Percentiles rank a stretch among this genome's conserved stretches.
These are phyloP conservation scores for Drosophila trapezifrons DNA, from an alignment of 1,140 invertebrate genomes.

Conservation along the genomic window DNA sequence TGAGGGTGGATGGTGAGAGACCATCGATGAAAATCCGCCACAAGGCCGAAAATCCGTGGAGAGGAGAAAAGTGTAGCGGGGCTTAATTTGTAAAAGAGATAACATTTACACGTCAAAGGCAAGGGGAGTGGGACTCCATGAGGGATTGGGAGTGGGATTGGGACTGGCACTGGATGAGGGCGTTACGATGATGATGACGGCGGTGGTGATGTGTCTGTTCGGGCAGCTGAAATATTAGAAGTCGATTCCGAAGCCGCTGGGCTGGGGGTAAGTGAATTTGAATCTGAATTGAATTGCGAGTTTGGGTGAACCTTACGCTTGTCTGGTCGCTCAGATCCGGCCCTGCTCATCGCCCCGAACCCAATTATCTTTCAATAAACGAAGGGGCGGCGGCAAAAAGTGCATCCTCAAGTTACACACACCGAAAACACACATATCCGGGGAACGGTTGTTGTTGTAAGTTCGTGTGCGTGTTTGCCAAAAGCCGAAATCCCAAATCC, in stretches of 20 bases:
- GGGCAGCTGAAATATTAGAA: constrained; percentile 70
- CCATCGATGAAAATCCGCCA: constrained; percentile 56
- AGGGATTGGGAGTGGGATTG: background rate
- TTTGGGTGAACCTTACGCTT: constrained; percentile 66
- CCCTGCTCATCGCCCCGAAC: constrained; percentile 54
- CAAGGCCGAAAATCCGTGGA: constrained; percentile 38
- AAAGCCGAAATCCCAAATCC: constrained; percentile 72
- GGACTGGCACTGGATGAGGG: constrained; percentile 42
- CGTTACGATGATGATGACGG: constrained; percentile 16
- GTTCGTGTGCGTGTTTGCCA: constrained; percentile 60
- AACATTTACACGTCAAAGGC: constrained; percentile 80
- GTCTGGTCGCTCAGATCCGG: constrained; percentile 50
- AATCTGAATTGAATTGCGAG: constrained; percentile 82
- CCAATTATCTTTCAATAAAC: constrained; percentile 83
- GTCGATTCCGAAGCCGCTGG: constrained; percentile 14
- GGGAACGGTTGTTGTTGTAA: constrained; percentile 54
- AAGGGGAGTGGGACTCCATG: constrained; percentile 6
- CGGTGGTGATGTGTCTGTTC: constrained; percentile 33
- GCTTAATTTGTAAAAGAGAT: constrained; percentile 79
- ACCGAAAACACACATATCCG: constrained; percentile 20
- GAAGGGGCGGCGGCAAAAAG: constrained; percentile 62
- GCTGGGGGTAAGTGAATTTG: constrained; percentile 74
- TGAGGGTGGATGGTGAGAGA: background rate
- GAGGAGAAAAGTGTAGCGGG: constrained; percentile 28
- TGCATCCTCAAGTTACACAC: constrained; percentile 82